Percentiles rank a stretch among this genome's conserved stretches.
Conservation (phyloP, 2,113 vertebrate species). For the Polyodon spathula region DNA sequence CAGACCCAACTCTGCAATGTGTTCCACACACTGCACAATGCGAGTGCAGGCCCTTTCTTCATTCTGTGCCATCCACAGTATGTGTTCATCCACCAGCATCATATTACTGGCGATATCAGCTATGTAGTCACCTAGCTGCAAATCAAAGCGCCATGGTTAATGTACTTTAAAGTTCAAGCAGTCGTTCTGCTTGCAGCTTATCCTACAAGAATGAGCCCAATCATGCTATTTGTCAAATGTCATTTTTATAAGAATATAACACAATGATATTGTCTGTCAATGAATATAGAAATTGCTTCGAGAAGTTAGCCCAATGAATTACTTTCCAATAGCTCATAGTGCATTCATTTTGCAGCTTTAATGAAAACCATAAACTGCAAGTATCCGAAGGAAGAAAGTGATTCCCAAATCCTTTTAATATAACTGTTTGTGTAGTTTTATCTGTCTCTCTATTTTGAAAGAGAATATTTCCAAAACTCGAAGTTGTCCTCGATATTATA, state of each 20-base stretch:
- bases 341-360: background rate
- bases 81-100: conserved; percentile 77
- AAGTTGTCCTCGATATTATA: background rate
- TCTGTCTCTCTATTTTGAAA: conserved; percentile 4
- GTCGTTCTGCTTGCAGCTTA: too few species aligned
- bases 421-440: background rate
- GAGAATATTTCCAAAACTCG: background rate
- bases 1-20: conserved; percentile 61
- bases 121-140: conserved; percentile 66
- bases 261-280: too few species aligned
- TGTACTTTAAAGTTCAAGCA: background rate
- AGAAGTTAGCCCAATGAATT: too few species aligned
- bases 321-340: too few species aligned
- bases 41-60: conserved; percentile 75
- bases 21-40: conserved; percentile 75
- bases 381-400: background rate
- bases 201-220: too few species aligned
- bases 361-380: background rate
- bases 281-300: too few species aligned
- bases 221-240: too few species aligned
- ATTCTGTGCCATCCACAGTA: conserved; percentile 81
- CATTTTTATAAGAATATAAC: too few species aligned
- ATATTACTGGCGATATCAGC: conserved; percentile 78
- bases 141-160: conserved; percentile 13
- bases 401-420: background rate